Conservation (phyloP, 2,888 invertebrate species). For the Meta bourneti region DNA sequence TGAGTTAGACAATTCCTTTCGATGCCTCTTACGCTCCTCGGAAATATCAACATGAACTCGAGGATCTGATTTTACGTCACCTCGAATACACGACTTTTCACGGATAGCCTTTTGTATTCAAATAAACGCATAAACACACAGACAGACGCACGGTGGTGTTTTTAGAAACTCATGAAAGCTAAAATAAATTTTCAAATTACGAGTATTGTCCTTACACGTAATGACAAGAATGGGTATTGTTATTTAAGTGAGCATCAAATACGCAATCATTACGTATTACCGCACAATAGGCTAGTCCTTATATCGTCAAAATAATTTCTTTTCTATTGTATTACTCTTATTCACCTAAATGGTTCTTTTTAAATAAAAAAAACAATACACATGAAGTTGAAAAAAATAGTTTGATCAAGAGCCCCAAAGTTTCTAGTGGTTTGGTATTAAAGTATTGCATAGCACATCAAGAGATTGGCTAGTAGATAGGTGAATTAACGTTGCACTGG, state of each 20-base stretch:
- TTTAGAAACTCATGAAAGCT: neutral
- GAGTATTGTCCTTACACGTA: neutral
- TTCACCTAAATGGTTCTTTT: too few species aligned
- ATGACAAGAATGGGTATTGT: neutral
- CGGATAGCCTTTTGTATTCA: neutral
- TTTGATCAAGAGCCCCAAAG: too few species aligned
- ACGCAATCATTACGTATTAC: neutral
- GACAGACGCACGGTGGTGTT: neutral
- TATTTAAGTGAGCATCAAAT: neutral
- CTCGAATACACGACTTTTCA: neutral
- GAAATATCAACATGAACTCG: neutral
- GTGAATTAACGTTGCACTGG: too few species aligned
- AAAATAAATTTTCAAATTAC: too few species aligned
- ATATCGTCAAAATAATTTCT: too few species aligned
- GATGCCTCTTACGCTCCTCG: neutral
- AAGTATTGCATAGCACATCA: too few species aligned
- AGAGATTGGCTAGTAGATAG: too few species aligned
- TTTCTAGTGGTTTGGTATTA: too few species aligned
- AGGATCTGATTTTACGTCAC: slow-evolving; percentile 42
- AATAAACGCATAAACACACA: neutral
- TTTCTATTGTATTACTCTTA: too few species aligned
- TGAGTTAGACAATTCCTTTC: slow-evolving; percentile 27
- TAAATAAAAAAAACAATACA: too few species aligned
- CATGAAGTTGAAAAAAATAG: too few species aligned
- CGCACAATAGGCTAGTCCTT: too few species aligned